Conservation (phyloP, 2,888 invertebrate species). For the Latheticus oryzae region DNA sequence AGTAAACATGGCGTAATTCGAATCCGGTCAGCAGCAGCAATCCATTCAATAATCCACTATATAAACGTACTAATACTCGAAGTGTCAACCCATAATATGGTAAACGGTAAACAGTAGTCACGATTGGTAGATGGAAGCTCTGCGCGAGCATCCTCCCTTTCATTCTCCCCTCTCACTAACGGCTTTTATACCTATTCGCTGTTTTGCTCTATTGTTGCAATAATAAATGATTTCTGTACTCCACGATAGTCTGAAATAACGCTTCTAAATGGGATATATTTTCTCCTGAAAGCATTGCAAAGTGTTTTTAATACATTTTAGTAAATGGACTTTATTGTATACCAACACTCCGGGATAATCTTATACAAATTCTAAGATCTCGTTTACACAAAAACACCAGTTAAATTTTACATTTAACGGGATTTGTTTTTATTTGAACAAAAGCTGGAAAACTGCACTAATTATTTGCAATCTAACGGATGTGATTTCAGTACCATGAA, state of each 20-base stretch:
- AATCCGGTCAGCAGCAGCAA: constrained; percentile 3
- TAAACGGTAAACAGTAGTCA: constrained; percentile 42
- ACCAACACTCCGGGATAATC: constrained; percentile 27
- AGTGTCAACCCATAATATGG: constrained; percentile 42
- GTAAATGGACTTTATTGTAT: constrained; percentile 46
- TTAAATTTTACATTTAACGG: no score
- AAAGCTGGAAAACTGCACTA: constrained; percentile 17
- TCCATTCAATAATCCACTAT: background rate
- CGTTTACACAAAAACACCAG: no score
- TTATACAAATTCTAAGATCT: no score
- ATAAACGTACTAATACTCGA: constrained; percentile 28
- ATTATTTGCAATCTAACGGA: constrained; percentile 22
- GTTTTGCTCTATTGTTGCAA: constrained; percentile 58
- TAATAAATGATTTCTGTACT: constrained; percentile 60
- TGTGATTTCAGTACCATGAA: constrained; percentile 11
- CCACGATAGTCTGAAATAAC: constrained; percentile 54
- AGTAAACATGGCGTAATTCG: constrained; percentile 7
- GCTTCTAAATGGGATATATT: constrained; percentile 57
- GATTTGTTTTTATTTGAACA: no score
- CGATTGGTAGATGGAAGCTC: constrained; percentile 39
- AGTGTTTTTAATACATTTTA: constrained; percentile 51
- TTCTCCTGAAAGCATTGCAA: constrained; percentile 52
- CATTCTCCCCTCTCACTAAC: constrained; percentile 41
- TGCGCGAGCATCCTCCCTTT: constrained; percentile 41
- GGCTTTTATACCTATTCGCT: constrained; percentile 45